Conservation (phyloP, 2,797 vertebrate species). For the Cynodonichthys magdalenae region DNA sequence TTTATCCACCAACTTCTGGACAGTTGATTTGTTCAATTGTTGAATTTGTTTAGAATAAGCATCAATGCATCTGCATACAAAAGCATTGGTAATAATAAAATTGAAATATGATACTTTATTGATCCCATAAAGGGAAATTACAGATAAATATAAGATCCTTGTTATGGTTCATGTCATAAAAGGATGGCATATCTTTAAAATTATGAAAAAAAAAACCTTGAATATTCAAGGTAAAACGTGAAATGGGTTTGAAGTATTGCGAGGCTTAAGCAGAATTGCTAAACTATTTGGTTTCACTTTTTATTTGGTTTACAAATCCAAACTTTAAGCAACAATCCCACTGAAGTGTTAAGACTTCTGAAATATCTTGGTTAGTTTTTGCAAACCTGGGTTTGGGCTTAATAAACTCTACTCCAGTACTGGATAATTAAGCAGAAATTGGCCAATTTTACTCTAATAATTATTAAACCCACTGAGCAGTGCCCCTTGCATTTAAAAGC, state of each 20-base stretch:
- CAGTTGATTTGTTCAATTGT: background rate
- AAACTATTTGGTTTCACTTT: background rate
- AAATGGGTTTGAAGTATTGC: background rate
- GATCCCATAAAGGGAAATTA: too few species aligned
- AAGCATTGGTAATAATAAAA: background rate
- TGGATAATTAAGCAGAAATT: too few species aligned
- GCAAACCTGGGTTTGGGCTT: too few species aligned
- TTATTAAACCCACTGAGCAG: too few species aligned
- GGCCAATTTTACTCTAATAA: too few species aligned
- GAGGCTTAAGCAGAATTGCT: too few species aligned
- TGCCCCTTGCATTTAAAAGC: background rate
- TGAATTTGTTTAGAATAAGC: constrained; percentile 1
- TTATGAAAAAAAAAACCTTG: background rate
- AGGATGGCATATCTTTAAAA: background rate
- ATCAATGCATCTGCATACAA: background rate
- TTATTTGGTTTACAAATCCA: background rate
- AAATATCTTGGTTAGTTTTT: too few species aligned
- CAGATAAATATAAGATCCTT: too few species aligned
- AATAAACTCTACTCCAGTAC: too few species aligned
- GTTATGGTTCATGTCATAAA: background rate
- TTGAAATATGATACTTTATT: too few species aligned
- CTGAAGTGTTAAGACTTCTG: too few species aligned
- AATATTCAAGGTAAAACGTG: background rate
- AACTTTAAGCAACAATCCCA: background rate
- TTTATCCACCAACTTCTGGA: background rate